These are phyloP conservation scores for Trichonephila clavata DNA, from an alignment of 1,140 invertebrate species.

Conservation along the genomic window DNA sequence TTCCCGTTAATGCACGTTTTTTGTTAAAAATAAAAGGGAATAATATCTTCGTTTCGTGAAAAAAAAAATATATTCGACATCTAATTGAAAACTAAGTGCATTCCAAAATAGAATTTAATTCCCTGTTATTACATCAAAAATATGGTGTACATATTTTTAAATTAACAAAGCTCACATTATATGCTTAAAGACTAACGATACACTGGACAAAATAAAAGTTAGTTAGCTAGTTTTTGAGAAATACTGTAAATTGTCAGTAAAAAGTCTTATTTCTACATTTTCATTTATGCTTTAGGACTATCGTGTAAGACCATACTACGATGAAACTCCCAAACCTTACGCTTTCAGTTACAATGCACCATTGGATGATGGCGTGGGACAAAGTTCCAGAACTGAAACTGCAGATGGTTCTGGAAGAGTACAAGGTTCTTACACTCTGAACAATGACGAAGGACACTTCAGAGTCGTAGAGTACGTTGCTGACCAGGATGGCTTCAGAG, in stretches of 20 bases:
- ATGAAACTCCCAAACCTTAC: slow-evolving; percentile 53
- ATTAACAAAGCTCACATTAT: no score
- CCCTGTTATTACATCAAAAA: no score
- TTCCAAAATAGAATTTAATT: no score
- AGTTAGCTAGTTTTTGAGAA: no score
- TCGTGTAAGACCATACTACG: slow-evolving; percentile 44
- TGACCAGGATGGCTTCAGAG: slow-evolving; percentile 56
- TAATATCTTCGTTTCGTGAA: no score
- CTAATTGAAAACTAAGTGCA: no score
- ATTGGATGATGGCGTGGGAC: slow-evolving; percentile 42
- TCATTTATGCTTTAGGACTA: slow-evolving; percentile 1
- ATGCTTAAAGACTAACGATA: neutral
- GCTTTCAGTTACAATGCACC: slow-evolving; percentile 64
- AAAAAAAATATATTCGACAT: no score
- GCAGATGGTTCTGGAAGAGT: slow-evolving; percentile 40
- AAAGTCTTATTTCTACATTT: no score
- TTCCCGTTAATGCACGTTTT: no score
- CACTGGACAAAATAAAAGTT: no score
- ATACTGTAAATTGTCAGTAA: neutral
- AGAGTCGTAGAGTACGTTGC: slow-evolving; percentile 63
- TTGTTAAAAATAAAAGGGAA: no score
- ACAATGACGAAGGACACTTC: slow-evolving; percentile 62
- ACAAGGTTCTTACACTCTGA: slow-evolving; percentile 61
- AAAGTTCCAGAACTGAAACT: slow-evolving; percentile 57
- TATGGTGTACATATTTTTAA: no score